Base-by-base conservation (phyloP, 2,888 invertebrate species). In the Drosophila meridiana region DNA sequence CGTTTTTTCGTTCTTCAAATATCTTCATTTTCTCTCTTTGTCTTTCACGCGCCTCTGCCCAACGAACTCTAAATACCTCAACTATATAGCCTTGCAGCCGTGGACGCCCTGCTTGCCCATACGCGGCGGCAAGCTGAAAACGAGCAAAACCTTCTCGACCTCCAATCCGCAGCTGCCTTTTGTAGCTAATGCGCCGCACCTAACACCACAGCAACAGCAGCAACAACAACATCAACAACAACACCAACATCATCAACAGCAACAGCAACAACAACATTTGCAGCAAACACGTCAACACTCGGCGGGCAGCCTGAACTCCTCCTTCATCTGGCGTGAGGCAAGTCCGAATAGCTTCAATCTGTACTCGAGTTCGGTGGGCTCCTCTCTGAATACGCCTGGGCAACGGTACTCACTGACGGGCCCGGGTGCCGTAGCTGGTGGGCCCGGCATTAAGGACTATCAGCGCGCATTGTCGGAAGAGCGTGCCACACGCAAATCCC, bases 61-160 rank as follows among this genome's bases (percentile, higher is more conserved):
- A 66, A 74, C 72, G 65, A 65, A 78, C 64, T 65, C 69, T 59
- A 63, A 76, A 70, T 38, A 73, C 73, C 60, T 45, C 69, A 60
- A 56, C 68, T 43, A 69, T 90, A 38, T 90, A 93, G 93, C 92
- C 69, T 91, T 93, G 78, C 93, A 93, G 91, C 93, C 93, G 52
- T 93, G 93, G 93, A 93, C 93, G 61, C 93, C 93, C 69, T 93
- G 93, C 79, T 87, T 93, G 86, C 93, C 93, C 73, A 93, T 93
- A 83, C 93, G 93, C 62, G 93, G 93, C 65, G 93, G 93, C 75
- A 93, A 93, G 89, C 84, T 93, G 75, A 93, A 93, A 92, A 93
- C 93, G 69, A 93, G 92, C 85, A 93, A 93, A 91, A 89, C 92
- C 87, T 93, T 93, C 89, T 93, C 93, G 73, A 93, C 93, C 80